phyloP scores from a whole-genome alignment of 2,888 invertebrate species.

The Rhagonycha lutea region DNA sequence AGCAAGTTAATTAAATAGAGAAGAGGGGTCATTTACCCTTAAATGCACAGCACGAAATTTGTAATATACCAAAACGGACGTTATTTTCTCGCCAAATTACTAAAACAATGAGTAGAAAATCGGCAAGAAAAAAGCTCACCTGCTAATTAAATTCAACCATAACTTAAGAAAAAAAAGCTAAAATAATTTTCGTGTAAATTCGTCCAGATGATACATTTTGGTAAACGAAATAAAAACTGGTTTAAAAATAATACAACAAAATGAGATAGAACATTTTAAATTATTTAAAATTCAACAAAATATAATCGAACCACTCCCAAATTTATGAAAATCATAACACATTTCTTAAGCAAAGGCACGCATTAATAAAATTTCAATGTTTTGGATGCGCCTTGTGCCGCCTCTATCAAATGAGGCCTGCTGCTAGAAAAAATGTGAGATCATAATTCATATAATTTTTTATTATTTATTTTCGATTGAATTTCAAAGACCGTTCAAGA shows the following conservation, averaged over 20 bases:
- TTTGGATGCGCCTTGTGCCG: slow-evolving; percentile 17
- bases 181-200: slow-evolving; percentile 2
- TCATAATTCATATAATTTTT: slow-evolving; percentile 40
- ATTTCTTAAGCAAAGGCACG: slow-evolving; percentile 21
- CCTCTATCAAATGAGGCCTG: slow-evolving; percentile 11
- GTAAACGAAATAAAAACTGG: slow-evolving; percentile 13
- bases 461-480: slow-evolving; percentile 41
- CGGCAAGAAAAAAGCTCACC: background rate
- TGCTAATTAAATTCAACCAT: background rate
- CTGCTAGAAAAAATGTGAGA: slow-evolving; percentile 38
- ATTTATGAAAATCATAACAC: slow-evolving; percentile 25
- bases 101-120: background rate
- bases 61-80: background rate
- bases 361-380: background rate
- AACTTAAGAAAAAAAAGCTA: background rate
- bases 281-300: slow-evolving; percentile 34
- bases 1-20: background rate
- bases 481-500: slow-evolving; percentile 34
- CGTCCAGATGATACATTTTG: slow-evolving; percentile 3
- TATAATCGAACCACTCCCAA: slow-evolving; percentile 33
- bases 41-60: background rate
- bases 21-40: background rate
- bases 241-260: slow-evolving; percentile 18
- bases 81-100: background rate
- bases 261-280: slow-evolving; percentile 22